Evolutionary conservation across 2,797 vertebrate genomes (phyloP), one percentile per base, ranked within the genome.

Genomic region (Myioborus miniatus): DNA sequence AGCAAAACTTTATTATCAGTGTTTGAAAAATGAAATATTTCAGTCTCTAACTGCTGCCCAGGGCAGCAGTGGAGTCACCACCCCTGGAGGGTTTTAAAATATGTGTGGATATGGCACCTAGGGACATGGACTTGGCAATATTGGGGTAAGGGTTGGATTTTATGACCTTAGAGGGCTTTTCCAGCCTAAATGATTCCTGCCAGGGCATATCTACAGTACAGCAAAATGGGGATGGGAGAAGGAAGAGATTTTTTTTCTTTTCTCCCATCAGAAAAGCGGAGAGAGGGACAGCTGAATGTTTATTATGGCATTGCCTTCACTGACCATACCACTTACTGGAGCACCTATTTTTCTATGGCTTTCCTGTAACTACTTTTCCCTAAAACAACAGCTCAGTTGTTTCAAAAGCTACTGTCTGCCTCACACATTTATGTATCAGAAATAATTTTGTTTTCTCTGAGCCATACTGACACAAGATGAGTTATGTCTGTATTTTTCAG

Each of bases 101-200:
- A 21, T 1, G 0, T n/a, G 8, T 44, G 9, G 20, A 37, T n/a
- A 37, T 16, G 27, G 20, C 4, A 23, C 23, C 4, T 22, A 22
- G 13, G 4, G 16, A 64, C 11, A 16, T 18, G 11, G 13, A 50
- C 16, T 44, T 50, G 37, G 16, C 3, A 65, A n/a, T 29, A 8
- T 2, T 50, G 15, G 27, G 8, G 30, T 58, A 20, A 50, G 23
- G 16, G 29, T 4, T 56, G 11, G 29, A 21, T 23, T 15, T 69
- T 23, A 49, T 11, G 32, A 34, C 3, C 14, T 46, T 23, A 20
- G 13, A 72, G 24, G 24, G 8, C 11, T 41, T 56, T 56, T 21
- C 30, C 13, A 55, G 24, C 13, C 16, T 14, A 17, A 52, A n/a
- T 11, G 6, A 30, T 52, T 56, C 46, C 16, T 15, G 2, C 6